A percentile compares a stretch with the other conserved stretches of the same genome.
These are phyloP conservation scores for Plectrocnemia conspersa DNA, from an alignment of 1,140 invertebrate genomes.

Conservation along the genomic window DNA sequence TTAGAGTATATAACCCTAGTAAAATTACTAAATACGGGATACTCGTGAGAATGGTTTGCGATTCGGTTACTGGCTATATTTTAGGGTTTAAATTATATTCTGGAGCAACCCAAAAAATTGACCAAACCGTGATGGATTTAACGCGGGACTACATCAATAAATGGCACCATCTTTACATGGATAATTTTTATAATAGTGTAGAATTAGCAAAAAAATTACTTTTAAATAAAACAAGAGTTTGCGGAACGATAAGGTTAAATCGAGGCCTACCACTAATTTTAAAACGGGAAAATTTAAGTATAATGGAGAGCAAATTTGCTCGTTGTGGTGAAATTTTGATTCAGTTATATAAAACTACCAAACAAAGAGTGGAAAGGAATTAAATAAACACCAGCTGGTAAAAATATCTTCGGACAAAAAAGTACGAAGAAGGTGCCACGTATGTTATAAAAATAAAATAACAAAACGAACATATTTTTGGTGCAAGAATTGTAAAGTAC, in stretches of 20 bases:
- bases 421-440: too few species aligned
- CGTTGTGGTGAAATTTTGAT: conserved; percentile 26
- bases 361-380: conserved; percentile 9
- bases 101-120: conserved; percentile 24
- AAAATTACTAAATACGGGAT: conserved; percentile 35
- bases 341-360: conserved; percentile 31
- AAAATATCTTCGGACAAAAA: too few species aligned
- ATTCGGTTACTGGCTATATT: conserved; percentile 32
- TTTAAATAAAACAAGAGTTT: conserved; percentile 25
- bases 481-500: neutral
- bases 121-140: conserved; percentile 27
- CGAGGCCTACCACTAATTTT: conserved; percentile 28
- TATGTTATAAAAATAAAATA: too few species aligned
- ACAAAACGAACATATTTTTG: neutral
- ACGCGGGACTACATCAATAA: conserved; percentile 3
- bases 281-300: conserved; percentile 24
- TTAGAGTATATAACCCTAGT: conserved; percentile 32
- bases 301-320: conserved; percentile 26
- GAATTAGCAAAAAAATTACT: conserved; percentile 21
- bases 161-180: conserved; percentile 18
- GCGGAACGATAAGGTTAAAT: conserved; percentile 33
- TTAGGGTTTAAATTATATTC: conserved; percentile 32
- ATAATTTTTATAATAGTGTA: conserved; percentile 31
- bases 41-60: conserved; percentile 33
- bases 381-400: conserved; percentile 9